These are phyloP conservation scores for Nycticryphes semicollaris DNA, from an alignment of 2,113 vertebrate genomes.

Conservation along the genomic window DNA sequence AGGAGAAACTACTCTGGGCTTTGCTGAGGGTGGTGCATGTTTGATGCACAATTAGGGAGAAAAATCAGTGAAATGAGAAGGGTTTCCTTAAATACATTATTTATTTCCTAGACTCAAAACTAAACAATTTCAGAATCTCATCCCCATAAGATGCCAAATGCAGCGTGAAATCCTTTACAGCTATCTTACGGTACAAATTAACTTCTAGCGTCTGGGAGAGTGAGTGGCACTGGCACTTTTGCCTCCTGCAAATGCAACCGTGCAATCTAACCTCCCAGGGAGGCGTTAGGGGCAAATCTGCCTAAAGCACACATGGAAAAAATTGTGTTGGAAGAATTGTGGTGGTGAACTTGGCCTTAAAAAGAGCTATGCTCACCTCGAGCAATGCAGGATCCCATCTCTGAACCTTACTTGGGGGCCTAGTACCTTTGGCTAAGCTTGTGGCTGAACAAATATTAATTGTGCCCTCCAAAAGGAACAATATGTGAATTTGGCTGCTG, in stretches of 20 bases:
- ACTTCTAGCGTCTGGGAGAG: not conserved
- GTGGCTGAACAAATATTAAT: not conserved
- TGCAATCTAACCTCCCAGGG: not conserved
- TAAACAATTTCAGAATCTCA: not conserved
- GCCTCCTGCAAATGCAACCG: not conserved
- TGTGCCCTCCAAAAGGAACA: not conserved
- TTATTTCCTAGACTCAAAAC: not conserved
- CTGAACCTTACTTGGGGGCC: not conserved
- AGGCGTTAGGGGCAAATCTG: not conserved
- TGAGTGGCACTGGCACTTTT: not conserved
- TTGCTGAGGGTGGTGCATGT: not conserved
- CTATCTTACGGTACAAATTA: not conserved
- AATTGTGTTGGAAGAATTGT: not conserved
- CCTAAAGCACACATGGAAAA: accelerated
- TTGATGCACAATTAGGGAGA: not conserved
- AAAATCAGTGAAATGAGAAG: not conserved
- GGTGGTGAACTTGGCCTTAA: not conserved
- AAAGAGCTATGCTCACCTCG: not conserved
- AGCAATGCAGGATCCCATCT: not conserved
- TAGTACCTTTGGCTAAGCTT: not conserved
- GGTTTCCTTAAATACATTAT: not conserved
- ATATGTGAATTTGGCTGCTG: not conserved
- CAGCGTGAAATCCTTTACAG: not conserved
- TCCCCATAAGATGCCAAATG: not conserved
- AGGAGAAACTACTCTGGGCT: not conserved